A percentile compares a stretch with the other conserved stretches of the same genome.
phyloP scores from a whole-genome alignment of 2,888 invertebrate species.

The Chrysodeixis includens region DNA sequence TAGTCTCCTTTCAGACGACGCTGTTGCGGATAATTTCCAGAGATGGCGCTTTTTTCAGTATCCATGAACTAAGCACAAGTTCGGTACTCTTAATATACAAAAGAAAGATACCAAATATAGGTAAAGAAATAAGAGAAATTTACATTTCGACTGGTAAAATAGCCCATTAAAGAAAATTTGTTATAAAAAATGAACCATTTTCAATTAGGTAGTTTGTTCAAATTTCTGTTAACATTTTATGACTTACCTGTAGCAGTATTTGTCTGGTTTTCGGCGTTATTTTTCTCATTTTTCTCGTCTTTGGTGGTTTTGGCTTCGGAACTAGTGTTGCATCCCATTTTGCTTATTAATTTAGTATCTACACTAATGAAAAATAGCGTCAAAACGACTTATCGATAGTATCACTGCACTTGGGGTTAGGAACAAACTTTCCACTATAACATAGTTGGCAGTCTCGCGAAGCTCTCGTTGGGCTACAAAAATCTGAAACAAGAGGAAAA shows the following conservation, averaged over 20 bases:
- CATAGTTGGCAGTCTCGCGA: constrained; percentile 57
- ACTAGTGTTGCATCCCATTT: constrained; percentile 81
- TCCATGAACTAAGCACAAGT: neutral
- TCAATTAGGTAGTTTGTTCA: too few relatives aligned
- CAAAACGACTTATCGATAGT: constrained; percentile 35
- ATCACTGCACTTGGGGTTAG: constrained; percentile 46
- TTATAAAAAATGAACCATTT: too few relatives aligned
- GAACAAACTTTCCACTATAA: constrained; percentile 55
- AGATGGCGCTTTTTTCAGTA: constrained; percentile 50
- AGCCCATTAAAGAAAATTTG: too few relatives aligned
- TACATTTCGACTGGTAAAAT: too few relatives aligned
- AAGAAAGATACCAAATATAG: too few relatives aligned
- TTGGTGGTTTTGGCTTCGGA: constrained; percentile 73
- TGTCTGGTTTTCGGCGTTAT: constrained; percentile 62
- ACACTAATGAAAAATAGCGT: constrained; percentile 49
- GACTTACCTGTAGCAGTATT: constrained; percentile 65
- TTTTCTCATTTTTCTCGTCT: constrained; percentile 70
- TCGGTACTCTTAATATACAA: too few relatives aligned
- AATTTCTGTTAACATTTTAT: too few relatives aligned
- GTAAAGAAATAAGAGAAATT: too few relatives aligned
- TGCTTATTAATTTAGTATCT: constrained; percentile 39
- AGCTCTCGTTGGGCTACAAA: constrained; percentile 47
- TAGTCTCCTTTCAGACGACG: neutral
- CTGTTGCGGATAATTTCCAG: constrained; percentile 25
- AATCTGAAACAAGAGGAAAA: constrained; percentile 65